Evolutionary conservation across 2,113 vertebrate species (phyloP), one percentile per base, ranked within the genome.

Genomic region (Ceyx melanurus): DNA sequence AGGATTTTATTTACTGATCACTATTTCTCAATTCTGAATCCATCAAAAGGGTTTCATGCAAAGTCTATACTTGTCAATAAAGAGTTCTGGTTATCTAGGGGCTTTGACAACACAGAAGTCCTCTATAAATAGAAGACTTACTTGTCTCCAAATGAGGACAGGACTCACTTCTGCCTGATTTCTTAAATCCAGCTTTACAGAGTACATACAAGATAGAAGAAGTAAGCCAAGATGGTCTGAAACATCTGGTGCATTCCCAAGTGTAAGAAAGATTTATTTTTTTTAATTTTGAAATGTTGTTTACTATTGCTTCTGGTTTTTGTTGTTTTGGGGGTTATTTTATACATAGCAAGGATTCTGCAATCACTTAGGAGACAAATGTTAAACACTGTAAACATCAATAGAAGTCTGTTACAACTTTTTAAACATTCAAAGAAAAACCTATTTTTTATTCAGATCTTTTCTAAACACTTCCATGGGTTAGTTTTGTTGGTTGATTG

Each of bases 391-490:
- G 4, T 72, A 66, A 82, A 85, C 25, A 94, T 23, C 16, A 65
- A 75, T 64, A 77, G 90, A 54, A 92, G 21, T 29, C 68, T 67
- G 62, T 65, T 77, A 91, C 28, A 78, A 51, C 29, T 64, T 87
- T 82, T 91, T 89, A 50, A 86, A 62, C 28, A 61, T 90, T 88
- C 68, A 74, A 62, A 82, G 75, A 75, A 82, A 93, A 96, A 94
- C 3, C 20, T 90, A 85, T 61, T 81, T 96, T 95, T 95, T 96
- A 91, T 89, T 94, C 13, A 17, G 43, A 80, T 61, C 15, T 77
- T 93, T 92, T 83, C 80, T 77, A 61, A 73, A 83, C 31, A 51
- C 12, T 90, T 58, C 61, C 42, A 70, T 37, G 62, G 76, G 50
- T 64, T 81, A 68, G 15, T 37, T 37, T 37, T 10, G 10, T 37